phyloP scores from a whole-genome alignment of 2,888 invertebrate species.

The Sycophila texana region DNA sequence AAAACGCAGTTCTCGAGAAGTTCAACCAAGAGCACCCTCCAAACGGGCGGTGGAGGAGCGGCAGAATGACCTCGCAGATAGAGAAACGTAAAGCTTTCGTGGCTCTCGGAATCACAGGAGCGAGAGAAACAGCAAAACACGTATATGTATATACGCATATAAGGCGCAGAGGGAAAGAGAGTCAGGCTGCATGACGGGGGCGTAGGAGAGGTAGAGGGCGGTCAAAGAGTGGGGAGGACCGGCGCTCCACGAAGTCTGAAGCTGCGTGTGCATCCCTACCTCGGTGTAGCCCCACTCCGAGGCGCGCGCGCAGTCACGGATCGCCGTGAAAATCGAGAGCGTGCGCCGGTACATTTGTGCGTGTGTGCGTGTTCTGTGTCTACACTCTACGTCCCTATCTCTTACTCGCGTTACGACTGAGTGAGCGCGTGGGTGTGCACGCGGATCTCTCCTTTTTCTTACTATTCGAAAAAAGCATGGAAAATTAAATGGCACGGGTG shows the following conservation, averaged over 20 bases:
- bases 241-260: background rate
- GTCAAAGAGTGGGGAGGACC: conserved; percentile 3
- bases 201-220: conserved; percentile 23
- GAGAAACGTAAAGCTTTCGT: background rate
- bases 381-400: no score
- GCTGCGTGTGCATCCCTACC: background rate
- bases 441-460: no score
- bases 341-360: no score
- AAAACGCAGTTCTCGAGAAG: no score
- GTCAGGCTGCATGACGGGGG: background rate
- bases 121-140: background rate
- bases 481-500: no score
- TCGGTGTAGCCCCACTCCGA: background rate
- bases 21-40: no score
- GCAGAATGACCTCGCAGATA: conserved; percentile 6
- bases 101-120: conserved; percentile 9
- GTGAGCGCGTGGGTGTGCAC: no score
- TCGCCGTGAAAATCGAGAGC: no score
- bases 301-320: background rate
- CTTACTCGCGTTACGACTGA: no score
- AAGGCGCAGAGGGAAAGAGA: conserved; percentile 1
- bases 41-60: background rate
- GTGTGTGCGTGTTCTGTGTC: no score
- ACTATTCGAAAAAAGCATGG: no score
- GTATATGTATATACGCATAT: background rate